Base-by-base conservation (phyloP, 2,888 invertebrate species). In the Prosopocoilus inquinatus region DNA sequence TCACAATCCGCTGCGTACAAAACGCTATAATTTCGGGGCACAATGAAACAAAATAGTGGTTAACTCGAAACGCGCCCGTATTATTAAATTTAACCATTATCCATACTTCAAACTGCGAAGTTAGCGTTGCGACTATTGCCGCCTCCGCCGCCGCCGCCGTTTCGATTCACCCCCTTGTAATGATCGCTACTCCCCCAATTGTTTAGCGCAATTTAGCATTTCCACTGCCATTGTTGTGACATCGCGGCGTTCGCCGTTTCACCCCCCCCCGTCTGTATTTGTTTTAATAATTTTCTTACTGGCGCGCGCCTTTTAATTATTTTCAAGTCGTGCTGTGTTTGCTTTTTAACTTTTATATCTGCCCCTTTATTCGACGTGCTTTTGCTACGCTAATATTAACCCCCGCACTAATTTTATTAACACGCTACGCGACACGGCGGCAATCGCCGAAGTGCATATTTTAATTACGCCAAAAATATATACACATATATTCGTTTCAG, bases 51-150 rank as follows among this genome's bases (percentile, higher is more conserved):
- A 41, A 41, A 41, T 41, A n/a, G 9, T 15, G 41, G 13, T 41
- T 15, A 15, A 16, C 15, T 9, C 41, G 9, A 11, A n/a, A 51
- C 53, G 45, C 41, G 45, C 53, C 55, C 55, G 57, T 48, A 58
- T 55, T 41, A 60, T 60, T 60, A 60, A 60, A 60, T 58, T 60
- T 60, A 60, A 60, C 58, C 51, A 41, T 41, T 15, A 41, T 41
- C 15, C 41, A 57, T 54, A 58, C 60, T 58, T 57, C 51, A 60
- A 58, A 58, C 53, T 39, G 53, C 47, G 56, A 56, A 58, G 52
- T 54, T 56, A 45, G 58, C 51, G 48, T 56, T 55, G 53, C 53
- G 58, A 58, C 58, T 58, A 56, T 60, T n/a, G n/a, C n/a, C n/a
- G n/a, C n/a, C n/a, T 56, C 52, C 54, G 50, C 56, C 56, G 56